These are phyloP conservation scores for Drosophila fulvimacula DNA, from an alignment of 2,888 invertebrate species.

Conservation along the genomic window DNA sequence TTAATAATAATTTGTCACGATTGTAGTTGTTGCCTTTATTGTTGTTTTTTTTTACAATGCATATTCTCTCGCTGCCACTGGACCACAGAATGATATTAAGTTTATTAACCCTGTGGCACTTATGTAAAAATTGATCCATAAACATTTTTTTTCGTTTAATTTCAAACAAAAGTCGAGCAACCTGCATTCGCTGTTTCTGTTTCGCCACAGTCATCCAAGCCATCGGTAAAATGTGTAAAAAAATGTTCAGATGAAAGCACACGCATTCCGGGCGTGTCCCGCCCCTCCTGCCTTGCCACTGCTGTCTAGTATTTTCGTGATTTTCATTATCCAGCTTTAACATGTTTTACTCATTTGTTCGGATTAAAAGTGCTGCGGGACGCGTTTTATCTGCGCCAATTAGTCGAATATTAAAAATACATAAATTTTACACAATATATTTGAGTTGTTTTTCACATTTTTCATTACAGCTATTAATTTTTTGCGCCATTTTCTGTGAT, in stretches of 20 bases:
- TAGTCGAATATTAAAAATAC: constrained; percentile 75
- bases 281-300: background rate
- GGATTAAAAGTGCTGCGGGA: constrained; percentile 41
- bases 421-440: constrained; percentile 56
- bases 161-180: constrained; percentile 43
- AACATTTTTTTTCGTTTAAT: constrained; percentile 29
- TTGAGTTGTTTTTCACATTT: constrained; percentile 33
- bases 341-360: constrained; percentile 57
- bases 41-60: background rate
- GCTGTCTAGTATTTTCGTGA: constrained; percentile 30
- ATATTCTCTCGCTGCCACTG: constrained; percentile 21
- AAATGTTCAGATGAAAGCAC: constrained; percentile 26
- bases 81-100: constrained; percentile 58
- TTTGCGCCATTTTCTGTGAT: background rate
- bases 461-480: constrained; percentile 26
- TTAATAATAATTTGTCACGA: constrained; percentile 76
- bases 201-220: background rate
- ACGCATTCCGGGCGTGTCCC: background rate
- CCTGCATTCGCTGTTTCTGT: background rate
- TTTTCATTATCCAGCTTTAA: constrained; percentile 70
- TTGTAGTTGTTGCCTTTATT: constrained; percentile 10
- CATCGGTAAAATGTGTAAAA: constrained; percentile 45
- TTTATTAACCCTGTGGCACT: constrained; percentile 75
- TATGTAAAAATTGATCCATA: constrained; percentile 44
- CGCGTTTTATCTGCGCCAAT: constrained; percentile 69